Conservation (phyloP, 1,140 invertebrate genomes). For the Papilio dardanus region DNA sequence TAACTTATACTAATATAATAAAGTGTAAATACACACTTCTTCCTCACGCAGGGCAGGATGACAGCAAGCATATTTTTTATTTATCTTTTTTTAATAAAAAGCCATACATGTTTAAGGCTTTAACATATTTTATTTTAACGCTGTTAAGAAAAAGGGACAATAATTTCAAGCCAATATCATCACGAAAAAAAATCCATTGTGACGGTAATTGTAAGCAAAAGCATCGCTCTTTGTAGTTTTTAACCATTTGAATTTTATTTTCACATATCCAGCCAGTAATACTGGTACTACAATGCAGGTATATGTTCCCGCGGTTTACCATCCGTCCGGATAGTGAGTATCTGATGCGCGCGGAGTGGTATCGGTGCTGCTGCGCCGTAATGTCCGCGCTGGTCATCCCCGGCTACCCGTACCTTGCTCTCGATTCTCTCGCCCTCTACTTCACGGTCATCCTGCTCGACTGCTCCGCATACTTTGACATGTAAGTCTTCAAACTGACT, state of each 20-base stretch:
- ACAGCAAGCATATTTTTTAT: no score
- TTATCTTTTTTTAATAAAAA: no score
- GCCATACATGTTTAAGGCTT: no score
- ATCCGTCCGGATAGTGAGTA: slow-evolving; percentile 63
- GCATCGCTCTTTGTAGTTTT: no score
- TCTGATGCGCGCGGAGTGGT: slow-evolving; percentile 58
- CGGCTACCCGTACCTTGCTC: slow-evolving; percentile 58
- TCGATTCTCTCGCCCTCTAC: slow-evolving; percentile 57
- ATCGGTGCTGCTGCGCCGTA: slow-evolving; percentile 59
- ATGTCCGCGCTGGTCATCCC: slow-evolving; percentile 61
- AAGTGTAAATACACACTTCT: background rate
- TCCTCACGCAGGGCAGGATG: no score
- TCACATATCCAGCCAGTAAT: no score
- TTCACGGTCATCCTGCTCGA: slow-evolving; percentile 50
- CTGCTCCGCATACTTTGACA: slow-evolving; percentile 56
- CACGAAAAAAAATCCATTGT: no score
- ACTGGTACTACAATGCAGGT: slow-evolving; percentile 41
- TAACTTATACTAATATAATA: background rate
- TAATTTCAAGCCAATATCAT: no score
- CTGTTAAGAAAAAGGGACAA: no score
- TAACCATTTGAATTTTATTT: no score
- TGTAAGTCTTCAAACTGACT: slow-evolving; percentile 44
- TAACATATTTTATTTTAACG: no score
- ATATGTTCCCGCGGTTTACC: slow-evolving; percentile 68
- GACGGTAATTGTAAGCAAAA: no score